Evolutionary conservation across 2,797 vertebrate genomes (phyloP).

Genomic region (Semotilus atromaculatus): DNA sequence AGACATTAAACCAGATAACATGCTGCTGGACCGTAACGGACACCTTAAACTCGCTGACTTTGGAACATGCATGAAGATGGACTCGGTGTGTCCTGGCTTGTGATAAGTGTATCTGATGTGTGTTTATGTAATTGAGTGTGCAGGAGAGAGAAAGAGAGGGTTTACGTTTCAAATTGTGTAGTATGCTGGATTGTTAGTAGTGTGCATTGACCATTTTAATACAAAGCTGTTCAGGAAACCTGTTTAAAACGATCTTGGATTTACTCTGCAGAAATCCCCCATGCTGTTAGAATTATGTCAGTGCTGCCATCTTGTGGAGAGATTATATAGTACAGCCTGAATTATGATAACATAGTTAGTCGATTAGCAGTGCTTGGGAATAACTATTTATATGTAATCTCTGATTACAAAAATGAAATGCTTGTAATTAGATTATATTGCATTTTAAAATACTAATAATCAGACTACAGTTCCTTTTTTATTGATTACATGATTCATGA

Average conservation of each 20-base stretch:
- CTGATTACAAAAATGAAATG: background rate
- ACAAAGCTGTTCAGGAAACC: background rate
- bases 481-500: background rate
- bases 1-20: slow-evolving; percentile 97
- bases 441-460: background rate
- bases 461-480: background rate
- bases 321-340: slow-evolving; percentile 41
- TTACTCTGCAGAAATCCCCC: background rate
- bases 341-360: background rate
- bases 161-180: background rate
- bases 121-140: slow-evolving; percentile 1
- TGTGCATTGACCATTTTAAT: background rate
- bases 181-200: background rate
- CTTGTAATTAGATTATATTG: background rate
- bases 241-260: background rate
- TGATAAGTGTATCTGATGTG: slow-evolving; percentile 7
- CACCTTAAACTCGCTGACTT: slow-evolving; percentile 98
- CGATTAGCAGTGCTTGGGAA: background rate
- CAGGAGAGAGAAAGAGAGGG: background rate
- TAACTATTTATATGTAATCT: background rate
- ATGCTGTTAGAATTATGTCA: background rate
- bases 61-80: slow-evolving; percentile 99
- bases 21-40: slow-evolving; percentile 92
- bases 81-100: slow-evolving; percentile 80
- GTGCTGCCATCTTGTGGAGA: slow-evolving; percentile 63